Base-by-base conservation (phyloP, 2,797 vertebrate species). In the Microctenopoma lineatum region DNA sequence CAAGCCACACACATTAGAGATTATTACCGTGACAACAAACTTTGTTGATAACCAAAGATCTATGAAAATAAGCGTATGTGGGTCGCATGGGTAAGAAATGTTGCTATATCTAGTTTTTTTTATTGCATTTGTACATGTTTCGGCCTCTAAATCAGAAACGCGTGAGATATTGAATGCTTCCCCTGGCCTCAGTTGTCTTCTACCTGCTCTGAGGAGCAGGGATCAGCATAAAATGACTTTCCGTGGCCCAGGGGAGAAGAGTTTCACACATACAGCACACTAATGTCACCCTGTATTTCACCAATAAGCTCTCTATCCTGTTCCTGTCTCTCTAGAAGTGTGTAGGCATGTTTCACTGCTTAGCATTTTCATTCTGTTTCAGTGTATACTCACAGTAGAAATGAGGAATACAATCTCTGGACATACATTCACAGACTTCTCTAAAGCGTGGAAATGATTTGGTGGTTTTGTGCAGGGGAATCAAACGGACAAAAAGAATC, bases 401-500 rank as follows among this genome's bases (percentile, higher is more conserved):
- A 29, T 5, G 5, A 29, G 27, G 27, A 29, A 29, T 29, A 11
- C 53, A 55, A 39, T 56, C 10, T 0, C 29, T 60, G 3, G 12
- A 13, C 41, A 71, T 4, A 58, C 8, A 47, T 42, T 5, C 10
- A n/a, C 50, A 72, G 18, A 59, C 12, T 3, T 18, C 41, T 15
- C 14, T 41, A 11, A 47, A 47, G 1, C 10, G 21, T 53, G 27
- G 45, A 48, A 3, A 47, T 8, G 2, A 5, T 46, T 18, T 58
- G 0, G 55, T 38, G 26, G 0, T 46, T 72, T 59, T 64, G 5
- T 47, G 38, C 84, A 98, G 97, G 79, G 93, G 26, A 97, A 95
- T 80, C 93, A 95, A 56, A 96, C 94, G 8, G 94, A 95, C 39
- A 93, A 88, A 66, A 94, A 93, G 79, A 94, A 90, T 68, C 73